Percentiles rank a stretch among this genome's conserved stretches.
Evolutionary conservation across 1,140 invertebrate species (phyloP).

Genomic region (Brachionus plicatilis): DNA sequence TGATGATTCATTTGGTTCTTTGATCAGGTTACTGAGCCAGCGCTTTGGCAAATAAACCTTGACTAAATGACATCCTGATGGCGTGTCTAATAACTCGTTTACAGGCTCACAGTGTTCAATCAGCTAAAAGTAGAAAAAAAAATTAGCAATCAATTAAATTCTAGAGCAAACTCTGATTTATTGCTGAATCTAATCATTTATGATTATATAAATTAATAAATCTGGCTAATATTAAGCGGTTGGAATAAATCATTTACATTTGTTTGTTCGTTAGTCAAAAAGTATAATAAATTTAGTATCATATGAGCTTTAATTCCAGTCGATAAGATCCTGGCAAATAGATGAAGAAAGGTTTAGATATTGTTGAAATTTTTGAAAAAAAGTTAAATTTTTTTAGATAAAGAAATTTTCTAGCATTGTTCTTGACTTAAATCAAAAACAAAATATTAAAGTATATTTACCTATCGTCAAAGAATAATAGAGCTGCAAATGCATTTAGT

Average conservation of each 20-base stretch:
- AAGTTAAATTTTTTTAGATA: not conserved
- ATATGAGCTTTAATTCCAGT: not conserved
- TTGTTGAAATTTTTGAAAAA: not conserved
- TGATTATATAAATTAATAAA: not conserved
- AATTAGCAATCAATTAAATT: not conserved
- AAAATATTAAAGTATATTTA: slow-evolving; percentile 12
- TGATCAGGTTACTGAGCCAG: not conserved
- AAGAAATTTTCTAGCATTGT: not conserved
- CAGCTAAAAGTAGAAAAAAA: not conserved
- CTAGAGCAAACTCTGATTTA: not conserved
- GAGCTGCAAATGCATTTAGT: slow-evolving; percentile 7
- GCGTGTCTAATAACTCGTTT: not conserved
- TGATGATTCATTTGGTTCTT: not conserved
- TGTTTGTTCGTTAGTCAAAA: slow-evolving; percentile 25
- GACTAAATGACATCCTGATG: not conserved
- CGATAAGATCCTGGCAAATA: not conserved
- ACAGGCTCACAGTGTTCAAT: not conserved
- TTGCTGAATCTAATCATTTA: not conserved
- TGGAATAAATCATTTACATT: slow-evolving; percentile 29
- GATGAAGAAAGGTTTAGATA: not conserved
- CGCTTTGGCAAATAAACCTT: not conserved
- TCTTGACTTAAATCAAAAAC: not conserved
- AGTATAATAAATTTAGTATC: slow-evolving; percentile 28
- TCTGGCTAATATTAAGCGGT: not conserved
- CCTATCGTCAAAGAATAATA: slow-evolving; percentile 33